Conservation (phyloP, 1,140 invertebrate species). For the Lutraria rhynchaena region DNA sequence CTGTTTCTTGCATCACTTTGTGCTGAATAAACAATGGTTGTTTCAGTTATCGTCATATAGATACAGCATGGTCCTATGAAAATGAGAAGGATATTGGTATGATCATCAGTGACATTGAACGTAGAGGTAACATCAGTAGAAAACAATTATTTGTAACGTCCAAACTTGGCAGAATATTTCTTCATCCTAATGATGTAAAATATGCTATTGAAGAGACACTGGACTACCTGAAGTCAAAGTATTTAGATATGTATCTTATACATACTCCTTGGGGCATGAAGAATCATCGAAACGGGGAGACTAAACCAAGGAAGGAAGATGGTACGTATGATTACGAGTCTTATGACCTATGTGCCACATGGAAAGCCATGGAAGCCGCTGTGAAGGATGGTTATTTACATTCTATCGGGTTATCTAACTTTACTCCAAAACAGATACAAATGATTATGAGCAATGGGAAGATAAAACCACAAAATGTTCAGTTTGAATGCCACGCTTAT, state of each 20-base stretch:
- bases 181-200: slow-evolving; percentile 57
- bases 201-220: slow-evolving; percentile 67
- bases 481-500: slow-evolving; percentile 94
- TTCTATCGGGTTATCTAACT: slow-evolving; percentile 95
- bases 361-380: slow-evolving; percentile 89
- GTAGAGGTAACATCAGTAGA: slow-evolving; percentile 65
- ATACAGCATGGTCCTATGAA: slow-evolving; percentile 74
- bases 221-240: slow-evolving; percentile 66
- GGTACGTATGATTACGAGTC: slow-evolving; percentile 58
- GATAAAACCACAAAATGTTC: slow-evolving; percentile 89
- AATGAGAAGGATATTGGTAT: slow-evolving; percentile 76
- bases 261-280: slow-evolving; percentile 73
- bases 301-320: slow-evolving; percentile 57
- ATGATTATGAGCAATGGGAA: slow-evolving; percentile 86
- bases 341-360: slow-evolving; percentile 70
- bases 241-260: slow-evolving; percentile 75
- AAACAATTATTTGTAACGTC: slow-evolving; percentile 76
- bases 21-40: too few species aligned
- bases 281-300: slow-evolving; percentile 64
- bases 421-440: slow-evolving; percentile 91
- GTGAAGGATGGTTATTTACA: slow-evolving; percentile 87
- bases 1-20: too few species aligned
- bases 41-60: slow-evolving; percentile 72
- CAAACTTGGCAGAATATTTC: slow-evolving; percentile 68
- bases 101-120: slow-evolving; percentile 64